phyloP scores from a whole-genome alignment of 2,888 invertebrate genomes.

The Trisateles emortualis region DNA sequence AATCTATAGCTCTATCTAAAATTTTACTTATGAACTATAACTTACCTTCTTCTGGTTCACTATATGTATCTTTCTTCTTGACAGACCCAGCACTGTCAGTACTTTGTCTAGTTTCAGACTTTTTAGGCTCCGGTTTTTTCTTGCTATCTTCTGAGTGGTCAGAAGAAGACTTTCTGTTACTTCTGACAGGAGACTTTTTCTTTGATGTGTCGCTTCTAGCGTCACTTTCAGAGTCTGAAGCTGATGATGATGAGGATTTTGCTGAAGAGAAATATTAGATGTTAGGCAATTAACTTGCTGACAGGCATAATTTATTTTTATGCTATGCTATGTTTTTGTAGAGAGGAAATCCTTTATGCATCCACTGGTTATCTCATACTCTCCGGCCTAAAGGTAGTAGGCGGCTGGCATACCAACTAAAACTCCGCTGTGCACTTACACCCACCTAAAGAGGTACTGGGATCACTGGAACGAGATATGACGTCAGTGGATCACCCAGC shows the following conservation, averaged over 20 bases:
- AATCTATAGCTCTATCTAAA: too few relatives aligned
- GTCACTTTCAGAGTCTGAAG: conserved; percentile 82
- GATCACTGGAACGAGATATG: too few relatives aligned
- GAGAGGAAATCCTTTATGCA: too few relatives aligned
- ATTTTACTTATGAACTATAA: neutral
- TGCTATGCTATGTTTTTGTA: too few relatives aligned
- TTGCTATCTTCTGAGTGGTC: conserved; percentile 72
- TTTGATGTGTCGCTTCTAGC: conserved; percentile 69
- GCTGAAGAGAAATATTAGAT: conserved; percentile 55
- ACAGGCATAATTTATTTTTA: too few relatives aligned
- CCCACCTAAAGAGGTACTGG: too few relatives aligned
- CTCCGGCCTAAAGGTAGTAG: too few relatives aligned
- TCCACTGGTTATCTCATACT: too few relatives aligned
- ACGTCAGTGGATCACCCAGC: too few relatives aligned
- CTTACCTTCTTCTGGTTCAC: conserved; percentile 94
- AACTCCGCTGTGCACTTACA: too few relatives aligned
- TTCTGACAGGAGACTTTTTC: conserved; percentile 75
- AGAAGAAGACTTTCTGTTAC: conserved; percentile 66
- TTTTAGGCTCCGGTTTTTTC: conserved; percentile 73
- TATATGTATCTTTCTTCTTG: conserved; percentile 86
- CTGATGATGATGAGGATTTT: conserved; percentile 81
- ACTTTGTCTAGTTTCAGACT: conserved; percentile 73
- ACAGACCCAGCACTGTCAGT: conserved; percentile 71
- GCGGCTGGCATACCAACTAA: too few relatives aligned
- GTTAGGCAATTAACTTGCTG: too few relatives aligned